These are phyloP conservation scores for Coluber constrictor DNA, from an alignment of 2,797 vertebrate species.

Conservation along the genomic window DNA sequence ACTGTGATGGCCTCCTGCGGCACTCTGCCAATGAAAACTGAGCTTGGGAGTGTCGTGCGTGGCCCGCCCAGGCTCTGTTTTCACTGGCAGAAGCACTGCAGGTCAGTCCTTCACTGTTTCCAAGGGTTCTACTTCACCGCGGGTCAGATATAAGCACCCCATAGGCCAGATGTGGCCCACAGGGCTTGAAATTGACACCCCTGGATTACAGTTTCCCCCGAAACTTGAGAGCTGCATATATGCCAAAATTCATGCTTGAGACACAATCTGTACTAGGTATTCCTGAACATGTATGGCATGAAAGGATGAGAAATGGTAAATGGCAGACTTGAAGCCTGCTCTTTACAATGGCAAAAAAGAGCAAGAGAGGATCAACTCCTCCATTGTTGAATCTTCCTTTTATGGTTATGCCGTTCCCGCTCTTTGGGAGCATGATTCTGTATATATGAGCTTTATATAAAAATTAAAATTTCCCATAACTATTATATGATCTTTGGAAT, in stretches of 20 bases:
- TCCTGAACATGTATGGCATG: neutral
- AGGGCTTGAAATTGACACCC: too few species aligned
- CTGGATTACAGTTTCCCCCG: neutral
- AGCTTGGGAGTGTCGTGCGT: too few species aligned
- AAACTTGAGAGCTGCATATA: neutral
- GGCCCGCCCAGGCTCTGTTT: too few species aligned
- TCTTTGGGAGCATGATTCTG: neutral
- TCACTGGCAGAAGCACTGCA: too few species aligned
- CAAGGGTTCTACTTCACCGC: too few species aligned
- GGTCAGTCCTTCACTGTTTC: too few species aligned
- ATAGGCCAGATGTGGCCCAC: too few species aligned
- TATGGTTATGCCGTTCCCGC: neutral
- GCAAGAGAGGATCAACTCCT: neutral
- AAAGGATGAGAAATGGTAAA: neutral
- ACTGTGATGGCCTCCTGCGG: too few species aligned
- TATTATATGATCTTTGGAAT: neutral
- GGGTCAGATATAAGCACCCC: too few species aligned
- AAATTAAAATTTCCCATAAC: neutral
- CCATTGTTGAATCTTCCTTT: neutral
- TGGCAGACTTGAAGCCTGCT: neutral
- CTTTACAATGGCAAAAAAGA: neutral
- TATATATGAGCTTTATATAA: neutral
- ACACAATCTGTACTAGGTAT: neutral
- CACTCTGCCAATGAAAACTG: too few species aligned
- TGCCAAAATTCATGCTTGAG: neutral